These are phyloP conservation scores for Zaprionus africanus DNA, from an alignment of 1,140 invertebrate genomes.

Conservation along the genomic window DNA sequence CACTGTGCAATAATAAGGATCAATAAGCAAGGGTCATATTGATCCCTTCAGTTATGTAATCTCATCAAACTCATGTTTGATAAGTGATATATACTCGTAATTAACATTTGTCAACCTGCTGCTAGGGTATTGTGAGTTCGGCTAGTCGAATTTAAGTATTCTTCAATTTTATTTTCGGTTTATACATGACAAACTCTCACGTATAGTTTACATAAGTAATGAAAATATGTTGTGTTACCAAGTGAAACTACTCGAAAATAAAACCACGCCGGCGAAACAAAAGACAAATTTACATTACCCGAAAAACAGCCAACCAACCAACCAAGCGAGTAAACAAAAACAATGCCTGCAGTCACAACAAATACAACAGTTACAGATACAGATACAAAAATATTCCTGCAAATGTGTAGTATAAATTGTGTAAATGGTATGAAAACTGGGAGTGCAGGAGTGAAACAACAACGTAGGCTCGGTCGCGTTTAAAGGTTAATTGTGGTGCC, in stretches of 20 bases:
- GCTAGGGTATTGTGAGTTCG: not conserved
- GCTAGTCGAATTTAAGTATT: not conserved
- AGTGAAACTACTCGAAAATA: slow-evolving; percentile 10
- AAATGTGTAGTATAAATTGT: slow-evolving; percentile 53
- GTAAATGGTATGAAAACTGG: slow-evolving; percentile 54
- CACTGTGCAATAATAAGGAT: not conserved
- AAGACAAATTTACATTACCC: slow-evolving; percentile 8
- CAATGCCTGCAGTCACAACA: slow-evolving; percentile 5
- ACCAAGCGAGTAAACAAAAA: slow-evolving; percentile 7
- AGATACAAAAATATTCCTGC: slow-evolving; percentile 7
- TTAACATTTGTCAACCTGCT: not conserved
- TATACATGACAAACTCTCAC: slow-evolving; percentile 4
- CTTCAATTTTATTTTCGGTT: not conserved
- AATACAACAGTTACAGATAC: slow-evolving; percentile 1
- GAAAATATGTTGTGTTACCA: slow-evolving; percentile 5
- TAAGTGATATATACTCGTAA: not conserved
- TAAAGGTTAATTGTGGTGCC: slow-evolving; percentile 61
- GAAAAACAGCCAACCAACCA: slow-evolving; percentile 1
- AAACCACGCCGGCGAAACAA: not conserved
- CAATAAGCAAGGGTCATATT: not conserved
- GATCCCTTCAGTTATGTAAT: not conserved
- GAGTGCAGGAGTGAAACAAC: slow-evolving; percentile 26
- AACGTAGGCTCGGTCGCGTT: slow-evolving; percentile 52
- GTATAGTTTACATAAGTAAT: slow-evolving; percentile 9
- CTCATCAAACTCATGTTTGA: not conserved